Conservation (phyloP, 2,888 invertebrate genomes). For the Acanthococcus lagerstroemiae region DNA sequence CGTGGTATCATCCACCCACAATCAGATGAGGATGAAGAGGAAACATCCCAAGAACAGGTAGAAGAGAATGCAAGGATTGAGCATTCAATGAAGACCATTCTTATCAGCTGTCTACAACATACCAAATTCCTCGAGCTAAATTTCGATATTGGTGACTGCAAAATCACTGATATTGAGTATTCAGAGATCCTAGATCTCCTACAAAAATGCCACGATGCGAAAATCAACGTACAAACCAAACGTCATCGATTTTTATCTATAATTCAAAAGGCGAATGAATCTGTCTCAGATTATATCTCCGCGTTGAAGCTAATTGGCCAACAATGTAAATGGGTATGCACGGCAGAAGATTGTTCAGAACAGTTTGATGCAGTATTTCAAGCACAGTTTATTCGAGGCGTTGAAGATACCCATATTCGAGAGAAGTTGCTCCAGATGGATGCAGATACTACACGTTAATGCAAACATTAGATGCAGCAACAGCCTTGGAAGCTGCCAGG, state of each 20-base stretch:
- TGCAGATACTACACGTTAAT: background rate
- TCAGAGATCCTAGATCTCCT: background rate
- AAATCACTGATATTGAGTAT: background rate
- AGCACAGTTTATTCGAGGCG: background rate
- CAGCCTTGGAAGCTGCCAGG: background rate
- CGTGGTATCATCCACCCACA: background rate
- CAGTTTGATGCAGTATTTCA: background rate
- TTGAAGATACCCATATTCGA: background rate
- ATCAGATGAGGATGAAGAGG: background rate
- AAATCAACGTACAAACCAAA: background rate
- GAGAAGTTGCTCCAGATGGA: background rate
- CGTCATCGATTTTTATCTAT: background rate
- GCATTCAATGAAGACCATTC: background rate
- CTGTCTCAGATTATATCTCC: background rate
- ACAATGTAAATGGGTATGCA: background rate
- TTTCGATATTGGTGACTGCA: background rate
- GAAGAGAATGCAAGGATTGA: background rate
- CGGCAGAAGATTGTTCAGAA: background rate
- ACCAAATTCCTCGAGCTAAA: background rate
- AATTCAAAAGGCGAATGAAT: background rate
- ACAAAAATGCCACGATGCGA: background rate
- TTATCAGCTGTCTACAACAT: background rate
- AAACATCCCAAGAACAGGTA: background rate
- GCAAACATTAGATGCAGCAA: background rate
- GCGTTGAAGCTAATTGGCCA: background rate